Evolutionary conservation across 2,797 vertebrate species (phyloP).

Genomic region (Gymnoscopelus braueri): DNA sequence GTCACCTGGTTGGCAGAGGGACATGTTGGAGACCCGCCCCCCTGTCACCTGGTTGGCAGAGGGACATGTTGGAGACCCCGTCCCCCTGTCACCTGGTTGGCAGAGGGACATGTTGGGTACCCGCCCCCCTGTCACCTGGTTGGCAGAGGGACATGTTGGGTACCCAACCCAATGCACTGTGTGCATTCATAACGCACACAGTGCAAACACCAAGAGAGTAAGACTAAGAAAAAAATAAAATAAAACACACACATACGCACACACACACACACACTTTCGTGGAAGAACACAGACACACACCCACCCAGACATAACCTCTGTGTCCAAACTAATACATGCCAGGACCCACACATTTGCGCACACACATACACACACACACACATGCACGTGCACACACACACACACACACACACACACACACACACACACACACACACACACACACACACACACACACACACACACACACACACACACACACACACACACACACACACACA

Average conservation of each 20-base stretch:
- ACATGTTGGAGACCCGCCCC: conserved; percentile 40
- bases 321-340: conserved; percentile 39
- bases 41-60: conserved; percentile 46
- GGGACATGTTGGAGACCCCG: no score
- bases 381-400: not conserved
- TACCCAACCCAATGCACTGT: conserved; percentile 32
- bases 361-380: conserved; percentile 10
- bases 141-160: no score
- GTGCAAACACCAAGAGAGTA: not conserved
- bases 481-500: not conserved
- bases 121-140: no score
- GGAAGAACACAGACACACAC: conserved; percentile 4
- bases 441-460: conserved; percentile 7
- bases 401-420: conserved; percentile 6
- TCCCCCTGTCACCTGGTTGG: no score
- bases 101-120: no score
- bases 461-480: conserved; percentile 30
- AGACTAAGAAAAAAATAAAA: not conserved
- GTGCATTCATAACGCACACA: conserved; percentile 45
- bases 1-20: conserved; percentile 67
- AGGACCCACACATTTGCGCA: conserved; percentile 4
- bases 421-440: conserved; percentile 1
- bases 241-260: conserved; percentile 26
- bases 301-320: conserved; percentile 4
- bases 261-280: conserved; percentile 25